Evolutionary conservation across 2,113 vertebrate genomes (phyloP).

Genomic region (Vimba vimba): DNA sequence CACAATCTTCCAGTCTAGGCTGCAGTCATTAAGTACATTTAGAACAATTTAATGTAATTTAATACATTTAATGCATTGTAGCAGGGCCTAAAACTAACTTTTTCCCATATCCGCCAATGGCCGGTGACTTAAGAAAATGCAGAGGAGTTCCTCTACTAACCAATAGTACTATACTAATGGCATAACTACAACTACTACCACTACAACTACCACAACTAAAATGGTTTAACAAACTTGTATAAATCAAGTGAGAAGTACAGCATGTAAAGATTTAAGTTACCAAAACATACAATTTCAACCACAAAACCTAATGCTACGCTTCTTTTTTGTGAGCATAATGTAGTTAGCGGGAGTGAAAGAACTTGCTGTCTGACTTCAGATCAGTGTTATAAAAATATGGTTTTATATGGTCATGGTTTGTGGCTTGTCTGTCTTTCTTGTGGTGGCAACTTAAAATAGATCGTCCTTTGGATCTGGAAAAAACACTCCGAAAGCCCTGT

Average conservation of each 20-base stretch:
- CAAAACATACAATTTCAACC: too few species aligned
- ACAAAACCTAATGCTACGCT: too few species aligned
- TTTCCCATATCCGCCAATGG: too few species aligned
- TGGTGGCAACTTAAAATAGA: constrained; percentile 14
- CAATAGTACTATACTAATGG: background rate
- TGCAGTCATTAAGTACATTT: too few species aligned
- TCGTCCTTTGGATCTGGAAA: constrained; percentile 20
- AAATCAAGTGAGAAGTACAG: background rate
- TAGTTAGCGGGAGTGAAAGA: too few species aligned
- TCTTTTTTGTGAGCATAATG: too few species aligned
- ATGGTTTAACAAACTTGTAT: background rate
- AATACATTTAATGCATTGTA: too few species aligned
- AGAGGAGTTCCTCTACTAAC: background rate
- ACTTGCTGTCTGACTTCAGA: background rate
- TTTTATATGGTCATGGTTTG: constrained; percentile 5
- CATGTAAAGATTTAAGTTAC: too few species aligned
- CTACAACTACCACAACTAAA: background rate
- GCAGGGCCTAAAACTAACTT: too few species aligned
- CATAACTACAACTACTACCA: background rate
- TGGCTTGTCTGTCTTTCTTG: constrained; percentile 24
- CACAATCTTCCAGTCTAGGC: too few species aligned
- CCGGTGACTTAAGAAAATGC: too few species aligned
- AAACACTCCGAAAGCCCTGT: constrained; percentile 32
- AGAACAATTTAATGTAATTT: too few species aligned
- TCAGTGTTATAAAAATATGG: constrained; percentile 8